These are phyloP conservation scores for Apamea epomidion DNA, from an alignment of 2,888 invertebrate genomes.

Conservation along the genomic window DNA sequence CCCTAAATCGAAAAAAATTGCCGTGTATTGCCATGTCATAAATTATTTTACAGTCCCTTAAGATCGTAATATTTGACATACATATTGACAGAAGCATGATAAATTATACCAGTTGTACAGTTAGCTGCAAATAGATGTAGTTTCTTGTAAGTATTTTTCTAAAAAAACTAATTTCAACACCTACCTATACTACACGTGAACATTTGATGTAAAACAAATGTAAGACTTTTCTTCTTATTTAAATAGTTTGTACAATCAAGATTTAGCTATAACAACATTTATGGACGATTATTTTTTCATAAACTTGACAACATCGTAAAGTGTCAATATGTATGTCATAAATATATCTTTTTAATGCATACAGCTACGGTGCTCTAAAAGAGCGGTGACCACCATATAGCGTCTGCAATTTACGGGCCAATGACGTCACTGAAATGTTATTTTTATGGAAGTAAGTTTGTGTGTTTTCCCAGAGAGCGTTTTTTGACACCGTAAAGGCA, in stretches of 20 bases:
- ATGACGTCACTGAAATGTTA: not conserved
- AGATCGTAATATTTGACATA: constrained; percentile 26
- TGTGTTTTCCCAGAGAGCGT: not conserved
- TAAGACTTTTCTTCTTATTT: not conserved
- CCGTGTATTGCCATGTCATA: no score
- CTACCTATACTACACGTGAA: not conserved
- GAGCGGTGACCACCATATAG: not conserved
- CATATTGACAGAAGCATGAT: constrained; percentile 38
- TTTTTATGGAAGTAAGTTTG: not conserved
- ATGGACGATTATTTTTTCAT: constrained; percentile 33
- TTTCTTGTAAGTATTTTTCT: not conserved
- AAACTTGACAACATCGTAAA: not conserved
- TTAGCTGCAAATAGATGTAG: not conserved
- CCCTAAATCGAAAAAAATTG: not conserved
- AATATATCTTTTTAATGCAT: not conserved
- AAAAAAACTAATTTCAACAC: not conserved
- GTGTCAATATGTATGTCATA: constrained; percentile 54
- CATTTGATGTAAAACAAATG: constrained; percentile 9
- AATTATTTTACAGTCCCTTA: constrained; percentile 27
- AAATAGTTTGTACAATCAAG: constrained; percentile 7
- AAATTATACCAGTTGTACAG: not conserved
- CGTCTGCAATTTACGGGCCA: not conserved
- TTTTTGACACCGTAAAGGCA: not conserved
- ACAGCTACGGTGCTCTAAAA: not conserved
- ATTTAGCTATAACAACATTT: constrained; percentile 22